Evolutionary conservation across 1,140 invertebrate genomes (phyloP).

Genomic region (Dendroctonus valens): DNA sequence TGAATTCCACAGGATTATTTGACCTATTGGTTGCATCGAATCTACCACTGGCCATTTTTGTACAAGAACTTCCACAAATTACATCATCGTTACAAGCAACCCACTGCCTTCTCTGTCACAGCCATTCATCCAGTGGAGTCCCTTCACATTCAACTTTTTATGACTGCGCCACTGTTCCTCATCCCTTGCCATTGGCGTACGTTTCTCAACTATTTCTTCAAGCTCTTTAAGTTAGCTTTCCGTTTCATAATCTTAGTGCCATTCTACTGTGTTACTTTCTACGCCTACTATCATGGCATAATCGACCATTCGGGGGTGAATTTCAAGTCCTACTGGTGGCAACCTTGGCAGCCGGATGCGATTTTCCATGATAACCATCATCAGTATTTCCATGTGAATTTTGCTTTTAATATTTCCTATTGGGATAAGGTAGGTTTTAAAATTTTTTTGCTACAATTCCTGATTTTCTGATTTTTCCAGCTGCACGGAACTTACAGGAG

Average conservation of each 20-base stretch:
- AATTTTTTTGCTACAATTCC: background rate
- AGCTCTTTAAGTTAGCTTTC: background rate
- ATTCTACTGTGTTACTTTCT: constrained; percentile 58
- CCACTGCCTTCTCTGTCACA: constrained; percentile 71
- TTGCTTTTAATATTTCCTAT: constrained; percentile 66
- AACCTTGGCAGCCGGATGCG: constrained; percentile 73
- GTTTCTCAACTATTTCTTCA: constrained; percentile 35
- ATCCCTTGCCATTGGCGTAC: constrained; percentile 66
- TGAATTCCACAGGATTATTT: constrained; percentile 60
- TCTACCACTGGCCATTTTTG: constrained; percentile 67
- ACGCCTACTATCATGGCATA: constrained; percentile 73
- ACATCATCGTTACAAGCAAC: constrained; percentile 74
- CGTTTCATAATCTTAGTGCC: constrained; percentile 50
- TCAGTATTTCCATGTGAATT: constrained; percentile 76
- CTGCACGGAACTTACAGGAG: constrained; percentile 66
- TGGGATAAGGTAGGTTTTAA: constrained; percentile 63
- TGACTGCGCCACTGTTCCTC: constrained; percentile 57
- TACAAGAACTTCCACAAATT: constrained; percentile 74
- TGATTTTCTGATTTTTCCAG: constrained; percentile 49
- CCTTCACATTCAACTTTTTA: constrained; percentile 59
- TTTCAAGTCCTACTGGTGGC: constrained; percentile 73
- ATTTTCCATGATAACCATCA: constrained; percentile 78
- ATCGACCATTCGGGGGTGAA: constrained; percentile 74
- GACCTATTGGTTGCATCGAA: constrained; percentile 66
- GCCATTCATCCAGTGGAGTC: constrained; percentile 73